Base-by-base conservation (phyloP, 1,140 invertebrate genomes). In the Xylocopa sonorina region DNA sequence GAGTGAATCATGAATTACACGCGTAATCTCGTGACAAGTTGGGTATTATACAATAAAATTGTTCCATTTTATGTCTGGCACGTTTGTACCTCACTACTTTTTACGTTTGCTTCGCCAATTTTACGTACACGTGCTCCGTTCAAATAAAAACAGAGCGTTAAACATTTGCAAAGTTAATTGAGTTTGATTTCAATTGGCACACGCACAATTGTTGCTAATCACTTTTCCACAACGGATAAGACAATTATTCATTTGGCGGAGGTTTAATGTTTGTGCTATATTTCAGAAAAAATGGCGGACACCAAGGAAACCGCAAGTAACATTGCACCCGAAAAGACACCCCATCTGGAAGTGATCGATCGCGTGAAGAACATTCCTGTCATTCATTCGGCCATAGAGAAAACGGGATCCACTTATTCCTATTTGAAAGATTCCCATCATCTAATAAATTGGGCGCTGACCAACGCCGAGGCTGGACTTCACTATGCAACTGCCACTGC, bases 331-430 rank as follows among this genome's bases (percentile, higher is more conserved):
- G 67, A 60, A 7, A 34, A 27, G 5, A 12, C 18, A 7, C 94
- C 94, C 12, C 93, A 94, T 78, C 78, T 95, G 64, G 94, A 95
- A 81, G 94, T 94, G 0, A 72, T 95, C 12, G 93, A 95, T 82
- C 92, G 94, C 6, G 93, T 95, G n/a, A 93, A 92, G 58, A 94
- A 93, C 76, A 92, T 95, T 75, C 95, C 95, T 0, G 90, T 95
- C 7, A 92, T 95, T 18, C 93, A 94, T 81, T 93, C 93, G 27
- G 94, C 94, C 0, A 94, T 94, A 81, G 94, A 94, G 84, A 95
- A 94, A 81, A 94, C 94, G 3, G 93, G 93, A 78, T 93, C 92
- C 68, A 94, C 94, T 29, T 95, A 95, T 82, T 92, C 92, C 43
- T 94, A 93, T 84, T 90, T 95, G 12, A 95, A 95, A 90, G 94